These are phyloP conservation scores for Epizoanthus rinbou DNA, from an alignment of 92 coral and sea anemone species.

Conservation along the genomic window DNA sequence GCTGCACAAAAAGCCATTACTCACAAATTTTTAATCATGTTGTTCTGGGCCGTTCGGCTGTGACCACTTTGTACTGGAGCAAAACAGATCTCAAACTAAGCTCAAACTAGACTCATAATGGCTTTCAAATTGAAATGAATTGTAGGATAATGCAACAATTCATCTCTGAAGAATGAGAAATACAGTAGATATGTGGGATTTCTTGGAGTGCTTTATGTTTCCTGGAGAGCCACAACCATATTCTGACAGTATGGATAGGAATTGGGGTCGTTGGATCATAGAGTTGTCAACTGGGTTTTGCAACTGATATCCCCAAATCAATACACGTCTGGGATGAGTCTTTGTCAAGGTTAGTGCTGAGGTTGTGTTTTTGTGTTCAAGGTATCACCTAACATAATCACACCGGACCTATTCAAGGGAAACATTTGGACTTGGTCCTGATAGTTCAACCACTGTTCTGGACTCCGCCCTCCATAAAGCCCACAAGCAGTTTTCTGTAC, in stretches of 20 bases:
- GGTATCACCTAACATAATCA: neutral
- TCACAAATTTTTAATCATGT: conserved; percentile 98
- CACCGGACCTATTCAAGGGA: conserved; percentile 19
- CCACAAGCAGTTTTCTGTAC: conserved; percentile 17
- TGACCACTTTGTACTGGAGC: conserved; percentile 50
- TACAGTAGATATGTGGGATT: conserved; percentile 1
- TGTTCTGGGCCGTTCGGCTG: conserved; percentile 73
- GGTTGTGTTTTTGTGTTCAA: conserved; percentile 14
- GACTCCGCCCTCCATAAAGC: conserved; percentile 43
- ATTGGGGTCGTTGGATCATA: conserved; percentile 16
- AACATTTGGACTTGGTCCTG: conserved; percentile 21
- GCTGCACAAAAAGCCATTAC: conserved; percentile 94
- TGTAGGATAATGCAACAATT: neutral
- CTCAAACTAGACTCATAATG: neutral
- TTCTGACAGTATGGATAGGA: conserved; percentile 2
- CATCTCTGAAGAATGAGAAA: neutral
- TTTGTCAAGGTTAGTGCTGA: conserved; percentile 39
- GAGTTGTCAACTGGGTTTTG: conserved; percentile 28
- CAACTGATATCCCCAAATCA: conserved; percentile 25
- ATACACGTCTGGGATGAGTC: conserved; percentile 20
- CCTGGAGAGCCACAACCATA: neutral
- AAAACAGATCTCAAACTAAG: conserved; percentile 16
- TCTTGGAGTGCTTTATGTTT: conserved; percentile 30
- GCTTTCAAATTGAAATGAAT: neutral
- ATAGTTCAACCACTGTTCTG: conserved; percentile 25